phyloP scores from a whole-genome alignment of 2,113 vertebrate species.

The Rhynchomys soricoides region DNA sequence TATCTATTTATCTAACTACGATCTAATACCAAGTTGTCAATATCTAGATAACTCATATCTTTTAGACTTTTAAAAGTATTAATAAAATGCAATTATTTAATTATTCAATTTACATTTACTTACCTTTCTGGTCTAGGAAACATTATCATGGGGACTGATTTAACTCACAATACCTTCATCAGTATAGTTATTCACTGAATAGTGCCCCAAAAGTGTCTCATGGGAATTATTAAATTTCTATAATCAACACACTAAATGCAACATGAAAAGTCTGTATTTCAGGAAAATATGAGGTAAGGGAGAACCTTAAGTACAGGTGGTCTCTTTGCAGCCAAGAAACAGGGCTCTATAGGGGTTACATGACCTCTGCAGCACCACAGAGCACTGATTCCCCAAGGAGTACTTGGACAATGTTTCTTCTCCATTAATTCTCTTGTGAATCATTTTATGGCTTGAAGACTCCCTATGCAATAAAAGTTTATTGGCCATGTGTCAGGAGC shows the following conservation, averaged over 20 bases:
- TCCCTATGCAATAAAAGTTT: slow-evolving; percentile 79
- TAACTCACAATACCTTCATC: neutral
- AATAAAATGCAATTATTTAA: neutral
- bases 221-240: slow-evolving; percentile 55
- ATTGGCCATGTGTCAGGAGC: slow-evolving; percentile 75
- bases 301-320: slow-evolving; percentile 23
- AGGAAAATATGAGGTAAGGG: slow-evolving; percentile 3
- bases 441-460: slow-evolving; percentile 77
- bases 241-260: slow-evolving; percentile 33
- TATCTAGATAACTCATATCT: neutral
- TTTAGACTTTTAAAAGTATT: neutral
- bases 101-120: neutral
- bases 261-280: slow-evolving; percentile 42
- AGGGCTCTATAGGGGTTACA: slow-evolving; percentile 32
- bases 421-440: slow-evolving; percentile 79
- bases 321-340: slow-evolving; percentile 27
- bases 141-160: neutral
- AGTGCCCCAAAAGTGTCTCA: slow-evolving; percentile 3
- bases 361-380: slow-evolving; percentile 44
- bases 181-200: neutral
- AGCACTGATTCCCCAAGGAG: slow-evolving; percentile 42
- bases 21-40: neutral
- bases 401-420: slow-evolving; percentile 60
- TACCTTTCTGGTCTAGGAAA: neutral
- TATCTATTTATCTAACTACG: neutral